These are phyloP conservation scores for Columba livia DNA, from an alignment of 2,113 vertebrate genomes.

Conservation along the genomic window DNA sequence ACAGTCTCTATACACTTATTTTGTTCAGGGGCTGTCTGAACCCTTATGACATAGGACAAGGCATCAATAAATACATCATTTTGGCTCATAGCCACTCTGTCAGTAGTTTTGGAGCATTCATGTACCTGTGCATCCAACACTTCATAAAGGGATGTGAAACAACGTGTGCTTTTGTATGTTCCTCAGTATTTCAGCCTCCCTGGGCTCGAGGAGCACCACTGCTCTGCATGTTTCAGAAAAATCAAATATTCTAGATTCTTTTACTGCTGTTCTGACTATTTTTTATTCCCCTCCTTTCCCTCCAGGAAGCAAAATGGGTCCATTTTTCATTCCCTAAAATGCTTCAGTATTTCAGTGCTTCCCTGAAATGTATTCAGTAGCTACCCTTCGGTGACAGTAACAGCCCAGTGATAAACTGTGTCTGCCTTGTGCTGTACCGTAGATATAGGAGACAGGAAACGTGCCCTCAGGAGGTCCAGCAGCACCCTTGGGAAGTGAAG, in stretches of 20 bases:
- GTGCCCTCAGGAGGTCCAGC: not conserved
- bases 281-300: not conserved
- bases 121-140: not conserved
- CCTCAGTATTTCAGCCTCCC: not conserved
- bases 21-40: not conserved
- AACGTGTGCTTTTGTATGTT: not conserved
- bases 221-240: not conserved
- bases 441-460: not conserved
- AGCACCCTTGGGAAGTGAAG: not conserved
- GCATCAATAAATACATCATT: not conserved
- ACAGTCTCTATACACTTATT: not conserved
- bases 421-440: not conserved
- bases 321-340: not conserved
- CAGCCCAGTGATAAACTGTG: not conserved
- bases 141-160: not conserved
- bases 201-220: not conserved
- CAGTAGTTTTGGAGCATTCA: not conserved
- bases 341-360: no score
- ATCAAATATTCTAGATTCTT: not conserved
- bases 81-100: not conserved
- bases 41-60: not conserved
- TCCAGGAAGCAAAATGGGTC: not conserved
- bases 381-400: not conserved
- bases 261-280: not conserved
- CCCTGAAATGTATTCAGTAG: not conserved